Evolutionary conservation across 2,888 invertebrate species (phyloP).

Genomic region (Orthonychiurus folsomi): DNA sequence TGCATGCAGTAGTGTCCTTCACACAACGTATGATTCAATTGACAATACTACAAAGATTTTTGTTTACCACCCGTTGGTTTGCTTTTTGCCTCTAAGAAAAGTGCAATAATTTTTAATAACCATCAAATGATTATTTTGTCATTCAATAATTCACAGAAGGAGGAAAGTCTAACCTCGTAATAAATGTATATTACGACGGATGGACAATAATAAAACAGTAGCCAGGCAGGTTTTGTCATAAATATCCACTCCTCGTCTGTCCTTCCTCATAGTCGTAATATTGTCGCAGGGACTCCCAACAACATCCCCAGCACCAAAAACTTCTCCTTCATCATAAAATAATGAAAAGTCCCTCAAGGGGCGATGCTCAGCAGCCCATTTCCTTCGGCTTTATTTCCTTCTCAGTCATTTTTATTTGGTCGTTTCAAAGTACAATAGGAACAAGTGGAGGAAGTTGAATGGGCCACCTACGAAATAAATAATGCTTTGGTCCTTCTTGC

Average conservation of each 20-base stretch:
- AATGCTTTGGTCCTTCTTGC: no score
- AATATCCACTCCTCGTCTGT: background rate
- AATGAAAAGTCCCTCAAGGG: background rate
- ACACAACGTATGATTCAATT: no score
- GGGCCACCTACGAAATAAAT: background rate
- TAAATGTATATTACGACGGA: background rate
- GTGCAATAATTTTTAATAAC: background rate
- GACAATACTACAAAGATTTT: no score
- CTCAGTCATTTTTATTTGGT: slow-evolving; percentile 1
- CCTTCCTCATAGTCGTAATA: no score
- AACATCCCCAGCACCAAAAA: no score
- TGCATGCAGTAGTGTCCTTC: no score
- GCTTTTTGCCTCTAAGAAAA: background rate
- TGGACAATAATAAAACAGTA: background rate
- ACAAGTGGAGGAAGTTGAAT: background rate
- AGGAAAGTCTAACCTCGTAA: background rate
- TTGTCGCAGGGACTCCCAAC: no score
- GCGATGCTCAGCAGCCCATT: background rate
- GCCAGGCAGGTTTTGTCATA: background rate
- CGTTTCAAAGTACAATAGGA: background rate
- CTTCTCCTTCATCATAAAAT: background rate
- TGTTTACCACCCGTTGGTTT: no score
- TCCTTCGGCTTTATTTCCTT: background rate
- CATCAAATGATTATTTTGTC: background rate
- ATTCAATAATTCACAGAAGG: background rate